Conservation (phyloP, 2,113 vertebrate species). For the Chaetodon auriga region DNA sequence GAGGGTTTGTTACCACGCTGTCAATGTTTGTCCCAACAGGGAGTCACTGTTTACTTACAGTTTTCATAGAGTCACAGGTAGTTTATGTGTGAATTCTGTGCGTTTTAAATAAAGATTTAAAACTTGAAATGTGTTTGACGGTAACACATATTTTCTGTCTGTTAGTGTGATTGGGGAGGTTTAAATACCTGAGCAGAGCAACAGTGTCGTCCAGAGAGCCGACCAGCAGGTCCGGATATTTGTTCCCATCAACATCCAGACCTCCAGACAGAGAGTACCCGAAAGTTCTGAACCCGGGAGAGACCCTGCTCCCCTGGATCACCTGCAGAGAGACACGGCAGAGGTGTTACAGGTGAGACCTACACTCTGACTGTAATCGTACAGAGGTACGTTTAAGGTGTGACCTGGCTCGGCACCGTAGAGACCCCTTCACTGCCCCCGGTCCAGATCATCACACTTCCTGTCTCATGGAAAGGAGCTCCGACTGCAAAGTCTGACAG, state of each 20-base stretch:
- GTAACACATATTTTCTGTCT: too few relatives aligned
- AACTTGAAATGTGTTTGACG: too few relatives aligned
- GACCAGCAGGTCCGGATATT: conserved; percentile 91
- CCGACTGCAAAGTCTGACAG: conserved; percentile 91
- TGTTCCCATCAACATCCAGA: conserved; percentile 89
- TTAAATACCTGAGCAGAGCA: conserved; percentile 87
- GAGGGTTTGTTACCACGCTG: too few relatives aligned
- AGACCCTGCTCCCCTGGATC: conserved; percentile 79
- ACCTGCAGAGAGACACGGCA: conserved; percentile 60
- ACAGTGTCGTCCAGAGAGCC: conserved; percentile 89
- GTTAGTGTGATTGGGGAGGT: background rate
- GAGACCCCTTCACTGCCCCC: conserved; percentile 84
- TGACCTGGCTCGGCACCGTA: conserved; percentile 88
- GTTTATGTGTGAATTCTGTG: too few relatives aligned
- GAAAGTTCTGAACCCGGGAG: conserved; percentile 83
- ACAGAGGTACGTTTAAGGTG: background rate
- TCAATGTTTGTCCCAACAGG: too few relatives aligned
- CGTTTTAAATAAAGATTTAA: too few relatives aligned
- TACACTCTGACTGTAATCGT: too few relatives aligned
- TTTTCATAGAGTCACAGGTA: too few relatives aligned
- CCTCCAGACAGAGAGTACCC: conserved; percentile 92
- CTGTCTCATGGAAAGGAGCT: conserved; percentile 89
- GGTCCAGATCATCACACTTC: conserved; percentile 92
- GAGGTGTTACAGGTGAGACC: background rate
- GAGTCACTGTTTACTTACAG: too few relatives aligned